Percentiles rank a stretch among this genome's conserved stretches.
Conservation (phyloP, 2,797 vertebrate genomes). For the Lophius americanus region DNA sequence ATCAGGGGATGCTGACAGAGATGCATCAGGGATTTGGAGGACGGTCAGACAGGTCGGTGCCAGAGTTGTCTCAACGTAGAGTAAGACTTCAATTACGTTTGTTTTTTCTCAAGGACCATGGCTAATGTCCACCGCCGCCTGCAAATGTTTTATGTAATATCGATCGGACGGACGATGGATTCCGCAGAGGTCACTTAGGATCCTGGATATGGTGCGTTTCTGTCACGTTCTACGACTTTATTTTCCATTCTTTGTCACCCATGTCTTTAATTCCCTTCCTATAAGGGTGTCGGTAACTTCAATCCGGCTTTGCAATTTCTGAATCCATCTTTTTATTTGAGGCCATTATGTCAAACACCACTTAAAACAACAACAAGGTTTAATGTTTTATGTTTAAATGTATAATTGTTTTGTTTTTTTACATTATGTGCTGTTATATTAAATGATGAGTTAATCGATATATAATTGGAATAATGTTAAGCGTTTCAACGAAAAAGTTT, state of each 20-base stretch:
- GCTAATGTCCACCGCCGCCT: slow-evolving; percentile 5
- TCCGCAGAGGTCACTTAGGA: slow-evolving; percentile 6
- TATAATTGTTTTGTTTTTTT: too few relatives aligned
- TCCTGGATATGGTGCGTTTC: slow-evolving; percentile 34
- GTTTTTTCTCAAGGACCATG: slow-evolving; percentile 9
- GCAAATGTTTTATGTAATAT: background rate
- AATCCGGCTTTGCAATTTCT: too few relatives aligned
- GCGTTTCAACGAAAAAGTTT: too few relatives aligned
- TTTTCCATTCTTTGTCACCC: background rate
- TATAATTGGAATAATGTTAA: too few relatives aligned
- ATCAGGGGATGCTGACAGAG: slow-evolving; percentile 15
- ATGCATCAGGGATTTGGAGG: slow-evolving; percentile 15
- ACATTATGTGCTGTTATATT: too few relatives aligned
- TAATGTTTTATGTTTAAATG: too few relatives aligned
- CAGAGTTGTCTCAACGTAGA: background rate
- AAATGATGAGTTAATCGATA: too few relatives aligned
- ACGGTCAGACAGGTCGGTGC: slow-evolving; percentile 23
- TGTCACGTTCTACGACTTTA: background rate
- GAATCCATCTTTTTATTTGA: too few relatives aligned
- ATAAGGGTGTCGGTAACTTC: too few relatives aligned
- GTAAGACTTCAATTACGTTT: background rate
- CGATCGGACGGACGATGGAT: slow-evolving; percentile 16
- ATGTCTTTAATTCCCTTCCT: too few relatives aligned
- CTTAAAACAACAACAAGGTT: too few relatives aligned
- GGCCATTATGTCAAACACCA: too few relatives aligned